Evolutionary conservation across 2,888 invertebrate species (phyloP), one percentile per base, ranked within the genome.

Genomic region (Cheilosia vernalis): DNA sequence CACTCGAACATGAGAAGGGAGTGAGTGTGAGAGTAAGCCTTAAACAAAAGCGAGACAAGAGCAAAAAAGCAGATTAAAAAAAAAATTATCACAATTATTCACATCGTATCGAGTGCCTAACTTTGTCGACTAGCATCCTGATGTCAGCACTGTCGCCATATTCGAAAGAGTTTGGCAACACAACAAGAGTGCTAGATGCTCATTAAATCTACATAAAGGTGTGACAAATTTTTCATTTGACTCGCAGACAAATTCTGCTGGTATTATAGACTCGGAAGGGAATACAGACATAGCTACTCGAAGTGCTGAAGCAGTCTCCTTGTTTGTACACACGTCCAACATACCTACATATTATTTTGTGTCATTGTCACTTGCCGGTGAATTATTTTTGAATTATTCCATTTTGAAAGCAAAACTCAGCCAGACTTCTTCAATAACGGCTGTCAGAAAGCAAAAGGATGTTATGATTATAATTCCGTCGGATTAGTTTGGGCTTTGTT

Each of bases 121-220:
- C 17, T 72, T 58, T 72, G 49, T 13, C 40, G 44, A 53, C 56
- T 56, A n/a, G 40, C 24, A 51, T 49, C 24, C 27, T n/a, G 15
- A 37, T 37, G 47, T 60, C 72, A 40, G 44, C 83, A 56, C 61
- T 44, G 60, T 72, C 70, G 58, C 58, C 47, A 64, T 74, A 67
- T 69, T 76, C 63, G 30, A 30, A 64, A 51, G 27, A 19, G 27
- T 51, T 69, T 42, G 30, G 21, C n/a, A 17, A 27, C 6, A 21
- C 58, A 17, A 13, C n/a, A 37, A 47, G 51, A 19, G 44, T 44
- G 7, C 17, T 15, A 58, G 56, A 60, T 61, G 53, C 84, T 84
- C 84, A 80, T 84, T 80, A 70, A 80, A 84, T 84, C 74, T 74
- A 58, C 80, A 84, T 84, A 72, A 80, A 74, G 83, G 83, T 80